phyloP scores from a whole-genome alignment of 2,113 vertebrate genomes.

The Erpornis zantholeuca region DNA sequence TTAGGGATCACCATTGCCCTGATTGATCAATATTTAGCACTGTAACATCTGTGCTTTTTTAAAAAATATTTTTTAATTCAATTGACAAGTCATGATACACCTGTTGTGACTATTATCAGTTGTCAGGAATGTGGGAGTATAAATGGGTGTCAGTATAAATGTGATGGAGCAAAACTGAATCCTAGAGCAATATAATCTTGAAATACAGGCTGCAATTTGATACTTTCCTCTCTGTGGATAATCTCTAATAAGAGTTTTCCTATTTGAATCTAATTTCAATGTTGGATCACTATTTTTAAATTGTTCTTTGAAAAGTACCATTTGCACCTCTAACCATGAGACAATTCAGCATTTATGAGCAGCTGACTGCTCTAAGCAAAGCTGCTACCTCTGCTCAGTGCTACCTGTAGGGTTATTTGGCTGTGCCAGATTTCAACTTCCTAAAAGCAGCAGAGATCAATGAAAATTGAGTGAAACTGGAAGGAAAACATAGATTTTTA shows the following conservation, averaged over 20 bases:
- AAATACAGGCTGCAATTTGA: background rate
- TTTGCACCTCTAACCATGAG: background rate
- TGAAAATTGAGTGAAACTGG: background rate
- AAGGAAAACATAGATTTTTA: background rate
- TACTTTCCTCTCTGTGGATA: background rate
- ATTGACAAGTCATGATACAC: background rate
- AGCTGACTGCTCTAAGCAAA: background rate
- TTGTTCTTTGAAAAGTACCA: background rate
- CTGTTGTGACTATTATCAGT: background rate
- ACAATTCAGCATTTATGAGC: background rate
- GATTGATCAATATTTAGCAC: background rate
- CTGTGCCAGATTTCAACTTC: background rate
- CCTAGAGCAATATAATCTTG: background rate
- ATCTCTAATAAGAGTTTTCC: background rate
- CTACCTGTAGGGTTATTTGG: background rate
- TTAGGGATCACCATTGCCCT: background rate
- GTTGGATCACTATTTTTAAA: background rate
- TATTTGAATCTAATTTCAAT: background rate
- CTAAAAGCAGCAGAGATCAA: background rate
- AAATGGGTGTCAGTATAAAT: background rate
- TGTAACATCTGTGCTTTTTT: background rate
- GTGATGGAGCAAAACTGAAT: background rate
- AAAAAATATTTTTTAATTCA: background rate
- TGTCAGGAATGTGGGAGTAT: background rate
- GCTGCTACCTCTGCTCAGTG: background rate